Percentiles rank a stretch among this genome's conserved stretches.
Conservation (phyloP, 2,888 invertebrate species). For the Xestia sexstrigata region DNA sequence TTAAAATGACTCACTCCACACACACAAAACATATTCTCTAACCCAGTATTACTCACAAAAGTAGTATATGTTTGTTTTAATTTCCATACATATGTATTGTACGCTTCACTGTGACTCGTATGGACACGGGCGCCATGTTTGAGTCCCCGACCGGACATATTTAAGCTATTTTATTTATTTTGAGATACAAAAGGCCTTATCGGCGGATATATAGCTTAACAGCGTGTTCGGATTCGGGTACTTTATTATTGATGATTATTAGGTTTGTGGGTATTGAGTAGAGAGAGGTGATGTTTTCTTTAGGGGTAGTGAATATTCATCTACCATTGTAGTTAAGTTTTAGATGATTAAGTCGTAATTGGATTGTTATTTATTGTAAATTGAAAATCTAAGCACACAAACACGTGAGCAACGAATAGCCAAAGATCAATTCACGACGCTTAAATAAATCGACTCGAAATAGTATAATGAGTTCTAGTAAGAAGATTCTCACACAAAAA, state of each 20-base stretch:
- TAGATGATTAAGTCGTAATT: not conserved
- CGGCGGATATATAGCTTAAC: slow-evolving; percentile 83
- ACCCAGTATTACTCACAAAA: slow-evolving; percentile 39
- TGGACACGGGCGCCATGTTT: slow-evolving; percentile 71
- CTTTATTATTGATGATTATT: slow-evolving; percentile 39
- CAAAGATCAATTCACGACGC: no score
- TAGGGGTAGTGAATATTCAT: not conserved
- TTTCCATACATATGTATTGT: slow-evolving; percentile 58
- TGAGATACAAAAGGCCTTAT: slow-evolving; percentile 89
- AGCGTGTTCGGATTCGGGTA: slow-evolving; percentile 72
- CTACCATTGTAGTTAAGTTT: not conserved
- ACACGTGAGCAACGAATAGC: no score
- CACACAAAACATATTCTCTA: slow-evolving; percentile 10
- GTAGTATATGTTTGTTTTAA: slow-evolving; percentile 45
- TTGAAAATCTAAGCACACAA: not conserved
- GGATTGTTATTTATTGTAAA: no score
- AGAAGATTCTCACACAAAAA: not conserved
- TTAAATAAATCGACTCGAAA: no score
- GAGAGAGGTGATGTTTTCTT: not conserved
- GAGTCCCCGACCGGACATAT: slow-evolving; percentile 86
- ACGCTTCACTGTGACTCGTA: slow-evolving; percentile 48
- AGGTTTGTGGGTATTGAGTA: not conserved
- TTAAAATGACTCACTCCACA: not conserved
- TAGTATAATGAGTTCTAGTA: not conserved
- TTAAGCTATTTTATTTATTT: slow-evolving; percentile 90